Evolutionary conservation across 2,888 invertebrate genomes (phyloP).

Genomic region (Drosophila affinis): DNA sequence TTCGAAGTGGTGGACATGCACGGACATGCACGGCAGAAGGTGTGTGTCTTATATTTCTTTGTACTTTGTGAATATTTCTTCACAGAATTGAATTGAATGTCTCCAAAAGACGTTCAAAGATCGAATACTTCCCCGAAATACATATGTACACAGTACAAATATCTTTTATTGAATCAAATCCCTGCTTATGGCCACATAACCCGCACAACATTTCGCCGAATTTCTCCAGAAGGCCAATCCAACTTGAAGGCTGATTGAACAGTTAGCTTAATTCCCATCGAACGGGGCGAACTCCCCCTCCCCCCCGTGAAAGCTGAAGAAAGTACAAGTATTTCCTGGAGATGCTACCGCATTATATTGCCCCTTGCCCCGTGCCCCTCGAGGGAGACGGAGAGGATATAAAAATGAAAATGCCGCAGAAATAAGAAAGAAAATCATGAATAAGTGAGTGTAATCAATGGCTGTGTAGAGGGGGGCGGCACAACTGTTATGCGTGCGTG

Average conservation of each 20-base stretch:
- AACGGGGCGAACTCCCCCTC: neutral
- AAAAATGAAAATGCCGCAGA: slow-evolving; percentile 46
- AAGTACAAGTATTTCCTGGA: slow-evolving; percentile 3
- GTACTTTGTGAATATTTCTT: too few species aligned
- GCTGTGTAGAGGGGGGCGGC: slow-evolving; percentile 38
- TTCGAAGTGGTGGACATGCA: too few species aligned
- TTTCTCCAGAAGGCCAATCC: neutral
- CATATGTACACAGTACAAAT: neutral
- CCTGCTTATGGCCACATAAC: neutral
- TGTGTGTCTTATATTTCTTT: too few species aligned
- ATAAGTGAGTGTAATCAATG: slow-evolving; percentile 73
- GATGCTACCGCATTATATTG: slow-evolving; percentile 38
- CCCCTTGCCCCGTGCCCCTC: neutral
- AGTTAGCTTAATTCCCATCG: slow-evolving; percentile 17
- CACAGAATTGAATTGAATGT: too few species aligned
- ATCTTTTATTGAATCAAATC: neutral
- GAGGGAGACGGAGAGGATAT: slow-evolving; percentile 41
- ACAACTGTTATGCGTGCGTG: slow-evolving; percentile 4
- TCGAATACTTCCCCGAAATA: neutral
- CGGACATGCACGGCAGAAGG: too few species aligned
- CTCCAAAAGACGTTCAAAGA: neutral
- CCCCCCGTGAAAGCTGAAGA: neutral
- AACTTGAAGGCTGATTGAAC: slow-evolving; percentile 8
- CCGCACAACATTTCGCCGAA: neutral
- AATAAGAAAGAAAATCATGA: slow-evolving; percentile 61